Evolutionary conservation across 1,140 invertebrate species (phyloP).

Genomic region (Apis mellifera): Amel_HAv3.1 CM009934.2:8164501-8165000

Average conservation of each 20-base stretch:
- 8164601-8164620: no score
- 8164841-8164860: slow-evolving; percentile 23
- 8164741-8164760: no score
- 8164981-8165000: not conserved
- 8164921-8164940: not conserved
- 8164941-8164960: not conserved
- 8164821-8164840: not conserved
- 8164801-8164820: not conserved
- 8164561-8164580: no score
- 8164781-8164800: slow-evolving; percentile 3
- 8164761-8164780: slow-evolving; percentile 6
- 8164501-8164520: not conserved
- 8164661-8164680: no score
- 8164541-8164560: no score
- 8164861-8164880: slow-evolving; percentile 40
- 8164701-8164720: not conserved
- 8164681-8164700: not conserved
- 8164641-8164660: no score
- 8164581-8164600: no score
- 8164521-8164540: not conserved
- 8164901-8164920: slow-evolving; percentile 49
- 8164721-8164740: not conserved
- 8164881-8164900: slow-evolving; percentile 52
- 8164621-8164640: no score
- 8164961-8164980: not conserved